Evolutionary conservation across 2,888 invertebrate genomes (phyloP).

Genomic region (Pedicia rivosa): DNA sequence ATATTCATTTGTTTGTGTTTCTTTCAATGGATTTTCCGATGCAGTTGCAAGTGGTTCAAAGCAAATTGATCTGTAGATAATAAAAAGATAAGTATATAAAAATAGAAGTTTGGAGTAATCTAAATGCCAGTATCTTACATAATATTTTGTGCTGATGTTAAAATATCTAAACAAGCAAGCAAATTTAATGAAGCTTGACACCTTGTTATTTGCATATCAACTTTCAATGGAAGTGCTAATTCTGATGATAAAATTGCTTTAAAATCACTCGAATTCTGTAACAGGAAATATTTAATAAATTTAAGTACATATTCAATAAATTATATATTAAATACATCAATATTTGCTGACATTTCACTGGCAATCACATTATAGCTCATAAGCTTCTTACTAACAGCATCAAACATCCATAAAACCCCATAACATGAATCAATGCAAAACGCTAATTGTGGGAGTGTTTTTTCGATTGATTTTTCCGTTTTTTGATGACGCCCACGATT

Average conservation of each 20-base stretch:
- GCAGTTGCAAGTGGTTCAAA: conserved; percentile 18
- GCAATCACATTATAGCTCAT: conserved; percentile 75
- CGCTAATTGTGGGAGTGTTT: conserved; percentile 25
- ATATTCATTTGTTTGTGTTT: conserved; percentile 25
- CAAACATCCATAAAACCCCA: conserved; percentile 87
- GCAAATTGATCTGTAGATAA: conserved; percentile 21
- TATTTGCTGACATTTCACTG: conserved; percentile 39
- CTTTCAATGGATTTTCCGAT: conserved; percentile 16
- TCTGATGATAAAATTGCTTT: conserved; percentile 61
- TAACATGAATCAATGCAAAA: conserved; percentile 68
- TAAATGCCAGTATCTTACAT: conserved; percentile 33
- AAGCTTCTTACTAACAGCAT: conserved; percentile 38
- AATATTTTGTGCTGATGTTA: conserved; percentile 64
- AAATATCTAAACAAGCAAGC: conserved; percentile 74
- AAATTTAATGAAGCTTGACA: conserved; percentile 84
- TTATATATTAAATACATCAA: not conserved
- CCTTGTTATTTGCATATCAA: conserved; percentile 54
- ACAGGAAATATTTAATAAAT: conserved; percentile 1
- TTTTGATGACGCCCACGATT: conserved; percentile 15
- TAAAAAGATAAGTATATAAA: no score
- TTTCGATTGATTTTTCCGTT: conserved; percentile 16
- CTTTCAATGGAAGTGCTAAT: conserved; percentile 58
- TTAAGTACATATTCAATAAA: not conserved
- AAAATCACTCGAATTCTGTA: conserved; percentile 24
- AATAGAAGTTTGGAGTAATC: no score